Conservation (phyloP, 2,113 vertebrate genomes). For the Mola mola region DNA sequence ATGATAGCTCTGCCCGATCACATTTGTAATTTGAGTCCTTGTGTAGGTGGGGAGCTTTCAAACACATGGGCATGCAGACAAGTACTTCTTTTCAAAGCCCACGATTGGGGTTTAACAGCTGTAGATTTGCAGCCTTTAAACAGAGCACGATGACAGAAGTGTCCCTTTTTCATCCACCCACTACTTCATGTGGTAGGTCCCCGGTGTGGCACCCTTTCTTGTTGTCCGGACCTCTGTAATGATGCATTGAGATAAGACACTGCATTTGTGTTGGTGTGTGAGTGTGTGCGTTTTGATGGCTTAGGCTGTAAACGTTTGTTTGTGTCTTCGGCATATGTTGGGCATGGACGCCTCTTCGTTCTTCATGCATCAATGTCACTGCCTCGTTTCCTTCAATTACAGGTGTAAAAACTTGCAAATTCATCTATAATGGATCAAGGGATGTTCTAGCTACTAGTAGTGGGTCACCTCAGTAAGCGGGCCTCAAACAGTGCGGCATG, state of each 20-base stretch:
- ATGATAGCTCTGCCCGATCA: slow-evolving; percentile 36
- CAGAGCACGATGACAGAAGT: slow-evolving; percentile 7
- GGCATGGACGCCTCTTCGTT: slow-evolving; percentile 38
- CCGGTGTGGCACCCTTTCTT: neutral
- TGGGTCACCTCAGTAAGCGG: slow-evolving; percentile 57
- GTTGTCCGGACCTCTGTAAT: slow-evolving; percentile 6
- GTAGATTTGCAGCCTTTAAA: slow-evolving; percentile 16
- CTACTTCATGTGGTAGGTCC: slow-evolving; percentile 17
- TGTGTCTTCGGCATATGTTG: slow-evolving; percentile 30
- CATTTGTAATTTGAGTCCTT: slow-evolving; percentile 55
- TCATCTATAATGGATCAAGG: slow-evolving; percentile 80
- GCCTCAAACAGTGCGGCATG: slow-evolving; percentile 52
- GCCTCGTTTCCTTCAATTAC: slow-evolving; percentile 45
- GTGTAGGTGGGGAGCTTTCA: slow-evolving; percentile 48
- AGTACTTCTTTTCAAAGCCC: slow-evolving; percentile 17
- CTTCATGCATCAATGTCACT: slow-evolving; percentile 32
- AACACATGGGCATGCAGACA: slow-evolving; percentile 14
- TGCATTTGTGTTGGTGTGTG: neutral
- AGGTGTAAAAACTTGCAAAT: slow-evolving; percentile 41
- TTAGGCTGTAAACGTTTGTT: slow-evolving; percentile 11
- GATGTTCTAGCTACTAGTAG: slow-evolving; percentile 48
- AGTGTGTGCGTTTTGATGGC: slow-evolving; percentile 1
- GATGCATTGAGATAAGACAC: neutral
- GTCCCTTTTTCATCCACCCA: slow-evolving; percentile 35
- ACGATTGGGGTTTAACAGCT: slow-evolving; percentile 3